phyloP scores from a whole-genome alignment of 2,113 vertebrate genomes.

The Fukomys damarensis region DNA sequence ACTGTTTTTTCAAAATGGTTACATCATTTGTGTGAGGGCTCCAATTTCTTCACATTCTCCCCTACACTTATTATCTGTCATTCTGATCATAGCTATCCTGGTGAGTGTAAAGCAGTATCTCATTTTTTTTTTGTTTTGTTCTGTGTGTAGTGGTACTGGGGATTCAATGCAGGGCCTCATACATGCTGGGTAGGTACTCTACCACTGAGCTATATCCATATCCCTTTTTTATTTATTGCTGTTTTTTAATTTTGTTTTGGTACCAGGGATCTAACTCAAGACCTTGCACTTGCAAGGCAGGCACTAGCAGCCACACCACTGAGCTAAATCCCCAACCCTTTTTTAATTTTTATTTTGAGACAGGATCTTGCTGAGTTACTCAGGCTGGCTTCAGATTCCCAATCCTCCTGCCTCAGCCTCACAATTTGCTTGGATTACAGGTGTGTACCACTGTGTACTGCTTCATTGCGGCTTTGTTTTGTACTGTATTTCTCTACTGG shows the following conservation, averaged over 20 bases:
- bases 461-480: background rate
- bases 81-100: background rate
- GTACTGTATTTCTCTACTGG: background rate
- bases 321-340: background rate
- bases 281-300: too few relatives aligned
- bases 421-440: background rate
- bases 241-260: too few relatives aligned
- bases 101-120: background rate
- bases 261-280: too few relatives aligned
- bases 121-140: background rate
- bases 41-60: background rate
- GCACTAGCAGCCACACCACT: too few relatives aligned
- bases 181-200: background rate
- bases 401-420: background rate
- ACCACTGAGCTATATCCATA: background rate
- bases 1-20: background rate
- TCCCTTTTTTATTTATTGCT: background rate
- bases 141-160: background rate
- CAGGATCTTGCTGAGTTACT: background rate
- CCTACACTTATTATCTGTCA: background rate
- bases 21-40: background rate
- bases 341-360: background rate
- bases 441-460: background rate
- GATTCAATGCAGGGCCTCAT: background rate
- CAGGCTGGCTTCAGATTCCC: background rate